Base-by-base conservation (phyloP, 64 coral and sea anemone species). In the Montipora foliosa region DNA sequence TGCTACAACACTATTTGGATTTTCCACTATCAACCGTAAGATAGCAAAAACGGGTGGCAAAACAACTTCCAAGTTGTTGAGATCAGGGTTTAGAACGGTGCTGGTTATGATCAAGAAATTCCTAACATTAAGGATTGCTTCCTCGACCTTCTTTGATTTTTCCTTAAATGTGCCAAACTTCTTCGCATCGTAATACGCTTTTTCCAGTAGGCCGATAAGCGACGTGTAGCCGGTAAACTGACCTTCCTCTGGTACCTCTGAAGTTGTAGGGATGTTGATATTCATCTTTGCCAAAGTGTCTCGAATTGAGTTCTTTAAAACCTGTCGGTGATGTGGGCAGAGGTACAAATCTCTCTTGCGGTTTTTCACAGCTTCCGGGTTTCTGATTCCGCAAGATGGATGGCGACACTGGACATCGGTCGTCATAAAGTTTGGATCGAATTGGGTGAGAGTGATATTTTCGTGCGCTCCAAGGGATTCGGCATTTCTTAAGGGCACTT, bases 301-400 rank as follows among this genome's bases (percentile, higher is more conserved):
- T 19, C 44, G 47, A 86, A 86, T 86, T 3, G 44, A 64, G 2
- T 76, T 49, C 52, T 25, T 75, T 52, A 94, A 14, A 11, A 4
- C 8, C 29, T 90, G 53, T 53, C 55, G 85, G 9, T 94, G 93
- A 12, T 8, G 6, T 78, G 87, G 19, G 16, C 93, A 94, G 48
- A 94, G 80, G 52, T 90, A 94, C 25, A 94, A 53, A 81, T 94
- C 87, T 76, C 81, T 62, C 59, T 94, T 94, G 0, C 48, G 25
- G 2, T 19, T 2, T 88, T 60, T 67, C 4, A n/a, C 45, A 24
- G 82, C 21, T 16, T 78, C 14, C 29, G 59, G 46, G 59, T 88
- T 88, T 53, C 3, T 80, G 12, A 13, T 22, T 14, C 79, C 45
- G 49, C 92, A 93, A 4, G 75, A 85, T 3, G 92, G 83, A 8